Evolutionary conservation across 2,888 invertebrate genomes (phyloP), one percentile per base, ranked within the genome.

Genomic region (Sphaerophoria taeniata): DNA sequence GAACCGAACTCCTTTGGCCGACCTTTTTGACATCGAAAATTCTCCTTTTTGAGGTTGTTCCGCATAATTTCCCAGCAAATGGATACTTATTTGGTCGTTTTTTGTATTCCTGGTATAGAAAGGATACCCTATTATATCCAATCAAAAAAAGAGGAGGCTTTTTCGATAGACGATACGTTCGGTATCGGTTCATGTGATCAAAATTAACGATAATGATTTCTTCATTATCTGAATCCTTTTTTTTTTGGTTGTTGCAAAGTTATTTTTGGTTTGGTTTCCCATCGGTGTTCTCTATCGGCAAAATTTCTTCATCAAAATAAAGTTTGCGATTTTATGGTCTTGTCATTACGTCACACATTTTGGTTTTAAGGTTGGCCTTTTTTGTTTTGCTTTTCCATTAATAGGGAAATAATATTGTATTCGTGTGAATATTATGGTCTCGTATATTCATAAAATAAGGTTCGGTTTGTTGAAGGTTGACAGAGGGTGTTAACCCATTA

Each of bases 191-290:
- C 43, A 65, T 65, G 55, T 60, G 75, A 80, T 76, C 71, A 71
- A 67, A 84, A 85, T 85, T 85, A 85, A 80, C 69, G 81, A 77
- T 85, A 81, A 81, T 63, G 72, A 77, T 70, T 76, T 73, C 72
- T 76, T 81, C 77, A 74, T 85, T 72, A 84, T 77, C 60, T 76
- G 34, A 67, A 79, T 75, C 74, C 83, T 70, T 79, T 76, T 74
- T 67, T 24, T 24, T 24, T 24, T 24, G 1, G 1, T 24, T 24
- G 24, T 24, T 24, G 24, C 31, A 63, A 49, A 39, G 53, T 79
- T 79, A 9, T 43, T 9, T 39, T 3, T 39, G 24, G 9, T 43
- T 43, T 43, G 43, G 43, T 43, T 43, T 43, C 43, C 43, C 43
- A 43, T 79, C 60, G 47, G 78, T 60, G 16, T 58, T 65, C 6